phyloP scores from a whole-genome alignment of 1,140 invertebrate species.

The Ctenoplectra terminalis region DNA sequence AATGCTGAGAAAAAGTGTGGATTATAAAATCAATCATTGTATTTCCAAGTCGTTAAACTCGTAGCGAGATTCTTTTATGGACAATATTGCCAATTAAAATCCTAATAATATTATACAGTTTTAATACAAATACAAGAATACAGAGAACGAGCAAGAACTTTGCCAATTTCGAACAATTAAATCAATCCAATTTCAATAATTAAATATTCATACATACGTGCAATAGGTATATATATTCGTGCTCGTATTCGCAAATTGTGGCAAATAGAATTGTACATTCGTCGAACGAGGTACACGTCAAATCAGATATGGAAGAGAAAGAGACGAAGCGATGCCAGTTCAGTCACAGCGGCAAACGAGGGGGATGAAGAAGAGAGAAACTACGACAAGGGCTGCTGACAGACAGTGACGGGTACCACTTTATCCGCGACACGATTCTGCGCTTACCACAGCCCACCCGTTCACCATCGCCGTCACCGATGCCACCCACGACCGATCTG shows the following conservation, averaged over 20 bases:
- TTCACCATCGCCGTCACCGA: constrained; percentile 72
- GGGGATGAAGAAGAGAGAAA: constrained; percentile 71
- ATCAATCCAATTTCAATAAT: neutral
- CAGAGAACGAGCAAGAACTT: neutral
- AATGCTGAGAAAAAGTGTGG: neutral
- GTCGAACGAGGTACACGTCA: neutral
- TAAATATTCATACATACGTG: neutral
- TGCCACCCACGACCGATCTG: constrained; percentile 69
- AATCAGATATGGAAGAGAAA: neutral
- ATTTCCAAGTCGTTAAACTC: neutral
- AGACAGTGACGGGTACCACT: constrained; percentile 80
- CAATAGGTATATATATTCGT: no score
- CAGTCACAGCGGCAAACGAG: constrained; percentile 28
- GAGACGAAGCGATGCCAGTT: constrained; percentile 5
- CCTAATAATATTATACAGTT: neutral
- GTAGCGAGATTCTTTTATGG: neutral
- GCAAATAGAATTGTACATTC: constrained; percentile 11
- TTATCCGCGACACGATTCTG: constrained; percentile 81
- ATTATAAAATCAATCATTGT: neutral
- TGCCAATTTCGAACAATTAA: neutral
- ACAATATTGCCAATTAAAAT: neutral
- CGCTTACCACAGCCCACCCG: constrained; percentile 79
- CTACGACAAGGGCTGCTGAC: constrained; percentile 74
- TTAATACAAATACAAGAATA: no score
- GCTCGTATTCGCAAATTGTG: constrained; percentile 58